A percentile compares a stretch with the other conserved stretches of the same genome.
Conservation (phyloP, 2,888 invertebrate species). For the Uloborus plumipes region DNA sequence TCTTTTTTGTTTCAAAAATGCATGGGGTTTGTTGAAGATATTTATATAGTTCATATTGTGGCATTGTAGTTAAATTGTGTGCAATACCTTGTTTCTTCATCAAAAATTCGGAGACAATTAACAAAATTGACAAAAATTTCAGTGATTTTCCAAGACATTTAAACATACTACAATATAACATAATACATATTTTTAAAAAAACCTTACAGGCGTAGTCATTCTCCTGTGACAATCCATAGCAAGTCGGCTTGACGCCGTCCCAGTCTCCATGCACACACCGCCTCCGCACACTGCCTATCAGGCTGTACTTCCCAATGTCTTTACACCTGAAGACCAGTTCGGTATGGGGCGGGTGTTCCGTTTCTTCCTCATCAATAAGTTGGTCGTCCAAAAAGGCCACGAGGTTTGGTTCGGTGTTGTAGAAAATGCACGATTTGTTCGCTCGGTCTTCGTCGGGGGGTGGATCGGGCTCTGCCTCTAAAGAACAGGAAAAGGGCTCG, state of each 20-base stretch:
- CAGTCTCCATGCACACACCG: slow-evolving; percentile 84
- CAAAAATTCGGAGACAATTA: no score
- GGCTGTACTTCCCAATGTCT: slow-evolving; percentile 88
- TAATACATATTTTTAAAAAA: no score
- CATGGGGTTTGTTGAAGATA: no score
- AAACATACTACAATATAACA: no score
- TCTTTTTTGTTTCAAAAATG: no score
- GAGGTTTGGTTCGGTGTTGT: slow-evolving; percentile 84
- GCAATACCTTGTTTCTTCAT: no score
- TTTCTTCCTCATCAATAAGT: slow-evolving; percentile 81
- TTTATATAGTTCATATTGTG: no score
- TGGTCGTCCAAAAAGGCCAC: slow-evolving; percentile 86
- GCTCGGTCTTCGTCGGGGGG: slow-evolving; percentile 50
- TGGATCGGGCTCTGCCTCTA: slow-evolving; percentile 47
- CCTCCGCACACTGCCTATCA: slow-evolving; percentile 82
- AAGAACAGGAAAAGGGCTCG: background rate
- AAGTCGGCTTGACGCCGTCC: slow-evolving; percentile 84
- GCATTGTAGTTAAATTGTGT: no score
- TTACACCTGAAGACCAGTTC: slow-evolving; percentile 80
- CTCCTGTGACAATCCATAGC: slow-evolving; percentile 86
- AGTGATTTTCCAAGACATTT: no score
- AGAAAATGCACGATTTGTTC: slow-evolving; percentile 83
- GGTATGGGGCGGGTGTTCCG: slow-evolving; percentile 84
- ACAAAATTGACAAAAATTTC: no score
- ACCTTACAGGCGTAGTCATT: slow-evolving; percentile 86